Percentiles rank a stretch among this genome's conserved stretches.
Conservation (phyloP, 2,888 invertebrate species). For the Lasioglossum morio region DNA sequence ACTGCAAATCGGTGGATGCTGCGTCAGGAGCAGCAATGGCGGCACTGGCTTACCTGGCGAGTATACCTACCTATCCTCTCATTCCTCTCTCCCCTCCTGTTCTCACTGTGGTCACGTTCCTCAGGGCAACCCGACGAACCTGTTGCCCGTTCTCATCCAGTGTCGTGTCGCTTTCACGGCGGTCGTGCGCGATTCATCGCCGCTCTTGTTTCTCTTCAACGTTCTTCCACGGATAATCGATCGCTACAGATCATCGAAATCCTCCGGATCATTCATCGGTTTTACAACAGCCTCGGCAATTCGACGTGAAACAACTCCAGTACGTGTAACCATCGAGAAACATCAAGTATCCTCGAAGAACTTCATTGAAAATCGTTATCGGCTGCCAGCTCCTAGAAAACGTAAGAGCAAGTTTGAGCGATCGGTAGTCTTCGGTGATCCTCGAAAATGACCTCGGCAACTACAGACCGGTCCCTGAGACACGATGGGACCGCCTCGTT, state of each 20-base stretch:
- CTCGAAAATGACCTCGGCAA: slow-evolving; percentile 7
- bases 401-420: not conserved
- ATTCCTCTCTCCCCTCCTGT: slow-evolving; percentile 37
- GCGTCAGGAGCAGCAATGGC: slow-evolving; percentile 76
- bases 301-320: not conserved
- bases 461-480: not conserved
- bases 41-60: slow-evolving; percentile 77
- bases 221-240: not conserved
- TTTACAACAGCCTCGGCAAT: not conserved
- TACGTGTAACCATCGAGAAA: not conserved
- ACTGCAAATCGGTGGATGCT: slow-evolving; percentile 77
- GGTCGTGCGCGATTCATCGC: slow-evolving; percentile 41
- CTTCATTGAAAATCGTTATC: not conserved
- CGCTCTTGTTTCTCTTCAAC: not conserved
- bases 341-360: too few species aligned
- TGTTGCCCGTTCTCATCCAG: slow-evolving; percentile 74
- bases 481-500: not conserved
- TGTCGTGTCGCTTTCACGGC: slow-evolving; percentile 71
- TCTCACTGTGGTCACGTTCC: slow-evolving; percentile 64
- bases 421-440: not conserved
- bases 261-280: not conserved
- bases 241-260: not conserved
- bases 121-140: slow-evolving; percentile 72
- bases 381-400: not conserved
- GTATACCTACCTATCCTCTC: slow-evolving; percentile 47